Percentiles rank a stretch among this genome's conserved stretches.
These are phyloP conservation scores for Rhinolophus ferrumequinum DNA, from an alignment of 2,113 vertebrate species.

Conservation along the genomic window DNA sequence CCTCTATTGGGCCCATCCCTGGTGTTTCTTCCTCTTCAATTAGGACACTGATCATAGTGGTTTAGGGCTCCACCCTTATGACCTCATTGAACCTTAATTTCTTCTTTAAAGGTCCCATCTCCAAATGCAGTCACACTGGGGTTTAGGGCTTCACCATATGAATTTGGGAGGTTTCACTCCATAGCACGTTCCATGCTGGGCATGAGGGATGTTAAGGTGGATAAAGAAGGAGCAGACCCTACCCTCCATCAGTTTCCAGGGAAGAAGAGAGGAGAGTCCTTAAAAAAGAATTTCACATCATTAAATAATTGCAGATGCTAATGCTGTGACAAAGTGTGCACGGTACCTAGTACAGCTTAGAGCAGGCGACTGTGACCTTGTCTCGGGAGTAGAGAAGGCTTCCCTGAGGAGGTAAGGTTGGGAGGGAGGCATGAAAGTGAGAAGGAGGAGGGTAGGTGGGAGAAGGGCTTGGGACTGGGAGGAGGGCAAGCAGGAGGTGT, in stretches of 20 bases:
- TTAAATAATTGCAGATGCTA: neutral
- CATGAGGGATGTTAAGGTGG: neutral
- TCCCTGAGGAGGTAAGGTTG: neutral
- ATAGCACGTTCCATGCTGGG: neutral
- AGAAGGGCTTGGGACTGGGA: neutral
- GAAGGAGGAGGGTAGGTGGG: neutral
- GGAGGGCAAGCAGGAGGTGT: neutral
- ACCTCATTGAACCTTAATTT: neutral
- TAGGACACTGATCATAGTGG: neutral
- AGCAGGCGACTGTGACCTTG: neutral
- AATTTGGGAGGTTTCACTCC: neutral
- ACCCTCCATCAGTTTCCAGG: neutral
- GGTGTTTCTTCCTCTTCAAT: neutral
- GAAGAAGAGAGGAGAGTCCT: neutral
- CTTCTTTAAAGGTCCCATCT: neutral
- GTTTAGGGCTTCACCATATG: neutral
- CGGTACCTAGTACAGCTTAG: neutral
- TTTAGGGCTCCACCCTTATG: neutral
- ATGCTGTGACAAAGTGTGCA: neutral
- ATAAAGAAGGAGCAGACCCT: neutral
- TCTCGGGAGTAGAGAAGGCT: neutral
- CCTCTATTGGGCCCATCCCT: accelerated
- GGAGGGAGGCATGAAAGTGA: neutral
- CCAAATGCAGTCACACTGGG: neutral
- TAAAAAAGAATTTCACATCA: neutral